A percentile compares a stretch with the other conserved stretches of the same genome.
Evolutionary conservation across 2,797 vertebrate species (phyloP).

Genomic region (Pantherophis vulpinus): DNA sequence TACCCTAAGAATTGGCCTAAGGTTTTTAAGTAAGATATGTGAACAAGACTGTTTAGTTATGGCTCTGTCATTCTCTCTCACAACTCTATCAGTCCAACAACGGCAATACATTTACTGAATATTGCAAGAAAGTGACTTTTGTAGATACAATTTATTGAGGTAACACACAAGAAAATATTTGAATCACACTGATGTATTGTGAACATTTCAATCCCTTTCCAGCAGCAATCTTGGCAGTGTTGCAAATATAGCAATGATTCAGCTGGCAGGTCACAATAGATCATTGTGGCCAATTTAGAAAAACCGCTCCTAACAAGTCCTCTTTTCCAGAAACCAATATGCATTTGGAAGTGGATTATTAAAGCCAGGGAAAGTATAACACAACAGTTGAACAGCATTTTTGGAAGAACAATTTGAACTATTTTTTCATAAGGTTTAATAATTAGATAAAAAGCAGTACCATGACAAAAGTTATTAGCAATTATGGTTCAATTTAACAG

Average conservation of each 20-base stretch:
- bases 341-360: slow-evolving; percentile 67
- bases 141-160: slow-evolving; percentile 40
- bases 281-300: slow-evolving; percentile 69
- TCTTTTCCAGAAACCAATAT: slow-evolving; percentile 68
- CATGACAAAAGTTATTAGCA: slow-evolving; percentile 31
- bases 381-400: slow-evolving; percentile 66
- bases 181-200: slow-evolving; percentile 65
- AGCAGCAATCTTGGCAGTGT: slow-evolving; percentile 60
- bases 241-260: slow-evolving; percentile 68
- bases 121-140: slow-evolving; percentile 35
- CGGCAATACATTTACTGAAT: slow-evolving; percentile 17
- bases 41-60: neutral
- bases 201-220: slow-evolving; percentile 44
- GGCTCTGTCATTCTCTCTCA: neutral
- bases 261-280: slow-evolving; percentile 64
- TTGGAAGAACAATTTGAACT: slow-evolving; percentile 63
- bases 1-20: neutral
- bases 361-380: slow-evolving; percentile 66
- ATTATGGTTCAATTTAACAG: slow-evolving; percentile 27
- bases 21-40: neutral
- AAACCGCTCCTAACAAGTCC: slow-evolving; percentile 57
- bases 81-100: neutral
- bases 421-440: slow-evolving; percentile 61
- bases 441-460: slow-evolving; percentile 49
- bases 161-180: slow-evolving; percentile 51